Percentiles rank a stretch among this genome's conserved stretches.
phyloP scores from a whole-genome alignment of 2,888 invertebrate genomes.

The Craniophora ligustri region DNA sequence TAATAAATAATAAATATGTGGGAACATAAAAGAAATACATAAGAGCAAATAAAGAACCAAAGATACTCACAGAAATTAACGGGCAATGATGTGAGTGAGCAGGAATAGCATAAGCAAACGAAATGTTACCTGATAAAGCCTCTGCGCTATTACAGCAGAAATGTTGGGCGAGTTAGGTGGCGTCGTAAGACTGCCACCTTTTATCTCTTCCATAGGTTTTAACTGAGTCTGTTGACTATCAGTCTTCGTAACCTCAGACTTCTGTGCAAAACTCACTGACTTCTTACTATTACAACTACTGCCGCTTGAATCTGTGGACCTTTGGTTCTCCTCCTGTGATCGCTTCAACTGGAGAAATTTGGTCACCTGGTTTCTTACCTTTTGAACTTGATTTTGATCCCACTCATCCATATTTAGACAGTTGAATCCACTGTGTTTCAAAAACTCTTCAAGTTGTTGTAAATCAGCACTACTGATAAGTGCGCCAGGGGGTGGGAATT shows the following conservation, averaged over 20 bases:
- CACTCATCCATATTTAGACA: constrained; percentile 91
- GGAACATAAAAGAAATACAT: constrained; percentile 49
- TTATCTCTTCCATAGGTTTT: constrained; percentile 86
- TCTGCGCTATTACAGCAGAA: constrained; percentile 89
- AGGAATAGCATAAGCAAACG: constrained; percentile 62
- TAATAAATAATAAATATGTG: constrained; percentile 1
- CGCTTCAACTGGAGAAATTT: constrained; percentile 92
- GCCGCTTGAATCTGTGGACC: constrained; percentile 88
- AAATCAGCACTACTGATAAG: constrained; percentile 90
- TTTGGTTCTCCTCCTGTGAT: constrained; percentile 90
- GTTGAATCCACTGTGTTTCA: constrained; percentile 91
- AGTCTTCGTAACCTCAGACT: constrained; percentile 76
- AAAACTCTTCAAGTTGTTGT: constrained; percentile 91
- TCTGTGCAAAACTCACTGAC: constrained; percentile 93
- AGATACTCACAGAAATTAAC: constrained; percentile 85
- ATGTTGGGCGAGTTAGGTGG: constrained; percentile 94
- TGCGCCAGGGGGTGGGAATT: constrained; percentile 85
- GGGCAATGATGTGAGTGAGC: constrained; percentile 76
- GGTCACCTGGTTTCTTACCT: constrained; percentile 91
- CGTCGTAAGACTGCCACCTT: constrained; percentile 85
- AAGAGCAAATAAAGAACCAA: constrained; percentile 73
- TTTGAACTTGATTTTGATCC: constrained; percentile 91
- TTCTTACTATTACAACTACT: constrained; percentile 91
- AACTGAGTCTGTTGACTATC: constrained; percentile 79
- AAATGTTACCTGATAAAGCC: constrained; percentile 88